phyloP scores from a whole-genome alignment of 1,140 invertebrate species.

The Drosophila sp. region DNA sequence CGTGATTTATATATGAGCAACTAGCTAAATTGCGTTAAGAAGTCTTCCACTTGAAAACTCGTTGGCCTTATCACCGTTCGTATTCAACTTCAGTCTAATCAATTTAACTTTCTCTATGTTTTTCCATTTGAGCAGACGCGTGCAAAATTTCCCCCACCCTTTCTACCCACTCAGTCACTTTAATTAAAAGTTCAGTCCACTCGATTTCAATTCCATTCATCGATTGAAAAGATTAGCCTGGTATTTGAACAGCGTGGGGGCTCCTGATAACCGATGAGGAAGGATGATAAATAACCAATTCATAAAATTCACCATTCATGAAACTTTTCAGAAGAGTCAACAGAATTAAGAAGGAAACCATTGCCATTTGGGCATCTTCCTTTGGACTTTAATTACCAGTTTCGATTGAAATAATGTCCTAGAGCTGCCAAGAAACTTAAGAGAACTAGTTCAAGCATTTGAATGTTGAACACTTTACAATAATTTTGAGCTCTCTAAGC shows the following conservation, averaged over 20 bases:
- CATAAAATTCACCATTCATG: background rate
- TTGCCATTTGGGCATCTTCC: no score
- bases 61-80: background rate
- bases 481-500: no score
- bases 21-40: background rate
- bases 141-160: background rate
- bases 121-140: background rate
- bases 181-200: slow-evolving; percentile 14
- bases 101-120: background rate
- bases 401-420: no score
- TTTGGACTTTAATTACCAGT: no score
- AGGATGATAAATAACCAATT: background rate
- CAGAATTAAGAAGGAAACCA: no score
- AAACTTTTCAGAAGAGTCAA: background rate
- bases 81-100: background rate
- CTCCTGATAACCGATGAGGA: background rate
- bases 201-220: slow-evolving; percentile 7
- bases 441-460: no score
- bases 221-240: background rate
- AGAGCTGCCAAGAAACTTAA: no score
- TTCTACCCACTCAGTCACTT: background rate
- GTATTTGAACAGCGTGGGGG: background rate
- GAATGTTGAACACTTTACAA: no score
- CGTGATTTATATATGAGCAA: background rate
- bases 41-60: background rate